phyloP scores from a whole-genome alignment of 2,113 vertebrate species.

The Sinosuthora webbiana region DNA sequence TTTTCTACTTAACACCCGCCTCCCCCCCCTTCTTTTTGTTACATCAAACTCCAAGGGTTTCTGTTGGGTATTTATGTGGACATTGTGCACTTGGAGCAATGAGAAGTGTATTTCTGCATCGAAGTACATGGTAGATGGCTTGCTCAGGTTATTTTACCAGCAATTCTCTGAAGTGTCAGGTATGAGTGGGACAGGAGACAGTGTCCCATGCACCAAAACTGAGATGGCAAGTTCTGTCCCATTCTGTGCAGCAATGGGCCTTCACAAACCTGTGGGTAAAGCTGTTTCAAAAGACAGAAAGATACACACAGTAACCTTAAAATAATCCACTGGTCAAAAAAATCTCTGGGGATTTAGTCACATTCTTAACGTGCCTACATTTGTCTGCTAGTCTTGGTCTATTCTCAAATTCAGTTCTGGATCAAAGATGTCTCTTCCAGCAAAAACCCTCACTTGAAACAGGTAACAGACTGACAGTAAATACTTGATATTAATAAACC shows the following conservation, averaged over 20 bases:
- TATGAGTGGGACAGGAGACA: not conserved
- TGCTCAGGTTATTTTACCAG: not conserved
- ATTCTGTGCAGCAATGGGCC: fast-evolving
- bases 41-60: not conserved
- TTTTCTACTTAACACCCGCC: not conserved
- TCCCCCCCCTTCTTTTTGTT: too few relatives aligned
- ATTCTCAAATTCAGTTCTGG: not conserved
- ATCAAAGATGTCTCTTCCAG: not conserved
- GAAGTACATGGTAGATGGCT: not conserved
- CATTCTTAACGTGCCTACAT: not conserved
- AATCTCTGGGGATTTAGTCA: not conserved
- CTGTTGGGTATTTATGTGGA: not conserved
- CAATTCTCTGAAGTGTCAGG: not conserved
- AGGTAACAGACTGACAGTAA: not conserved
- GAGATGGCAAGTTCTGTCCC: not conserved
- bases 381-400: not conserved
- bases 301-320: not conserved
- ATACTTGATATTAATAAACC: not conserved
- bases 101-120: not conserved
- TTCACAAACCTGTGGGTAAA: not conserved
- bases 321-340: not conserved
- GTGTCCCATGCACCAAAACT: not conserved
- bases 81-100: not conserved
- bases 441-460: not conserved
- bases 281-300: not conserved